phyloP scores from a whole-genome alignment of 1,140 invertebrate species.

The Drosophila murphyi region DNA sequence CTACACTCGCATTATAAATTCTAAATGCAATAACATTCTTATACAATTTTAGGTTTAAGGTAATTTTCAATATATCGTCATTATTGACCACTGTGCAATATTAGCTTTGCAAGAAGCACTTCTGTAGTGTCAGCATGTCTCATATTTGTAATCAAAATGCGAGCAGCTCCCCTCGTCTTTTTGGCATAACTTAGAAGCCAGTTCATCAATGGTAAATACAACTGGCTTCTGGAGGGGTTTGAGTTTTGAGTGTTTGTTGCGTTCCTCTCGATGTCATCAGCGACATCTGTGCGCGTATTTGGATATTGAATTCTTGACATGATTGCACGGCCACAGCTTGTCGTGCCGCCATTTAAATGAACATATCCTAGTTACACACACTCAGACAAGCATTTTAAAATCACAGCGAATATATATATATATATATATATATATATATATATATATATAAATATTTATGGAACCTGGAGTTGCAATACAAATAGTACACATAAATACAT shows the following conservation, averaged over 20 bases:
- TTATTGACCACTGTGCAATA: slow-evolving; percentile 16
- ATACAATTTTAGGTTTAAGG: no score
- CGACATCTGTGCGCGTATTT: slow-evolving; percentile 70
- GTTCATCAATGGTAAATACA: slow-evolving; percentile 67
- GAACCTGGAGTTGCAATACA: no score
- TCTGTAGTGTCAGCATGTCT: slow-evolving; percentile 50
- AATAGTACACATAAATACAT: no score
- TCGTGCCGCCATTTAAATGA: slow-evolving; percentile 55
- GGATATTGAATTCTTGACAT: slow-evolving; percentile 83
- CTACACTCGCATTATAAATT: no score
- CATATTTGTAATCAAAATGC: slow-evolving; percentile 73
- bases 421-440: no score
- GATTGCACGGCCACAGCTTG: slow-evolving; percentile 76
- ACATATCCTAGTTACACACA: slow-evolving; percentile 50
- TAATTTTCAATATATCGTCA: no score
- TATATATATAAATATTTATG: no score
- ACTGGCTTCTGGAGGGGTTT: slow-evolving; percentile 3
- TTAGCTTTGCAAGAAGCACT: slow-evolving; percentile 15
- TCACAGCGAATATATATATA: background rate
- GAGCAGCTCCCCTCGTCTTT: background rate
- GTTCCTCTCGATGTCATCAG: slow-evolving; percentile 67
- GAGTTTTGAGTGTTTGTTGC: slow-evolving; percentile 20
- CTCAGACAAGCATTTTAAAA: slow-evolving; percentile 41
- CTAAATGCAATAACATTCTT: no score
- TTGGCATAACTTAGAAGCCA: slow-evolving; percentile 35